Evolutionary conservation across 2,113 vertebrate genomes (phyloP), one percentile per base, ranked within the genome.

Genomic region (Oncorhynchus keta): DNA sequence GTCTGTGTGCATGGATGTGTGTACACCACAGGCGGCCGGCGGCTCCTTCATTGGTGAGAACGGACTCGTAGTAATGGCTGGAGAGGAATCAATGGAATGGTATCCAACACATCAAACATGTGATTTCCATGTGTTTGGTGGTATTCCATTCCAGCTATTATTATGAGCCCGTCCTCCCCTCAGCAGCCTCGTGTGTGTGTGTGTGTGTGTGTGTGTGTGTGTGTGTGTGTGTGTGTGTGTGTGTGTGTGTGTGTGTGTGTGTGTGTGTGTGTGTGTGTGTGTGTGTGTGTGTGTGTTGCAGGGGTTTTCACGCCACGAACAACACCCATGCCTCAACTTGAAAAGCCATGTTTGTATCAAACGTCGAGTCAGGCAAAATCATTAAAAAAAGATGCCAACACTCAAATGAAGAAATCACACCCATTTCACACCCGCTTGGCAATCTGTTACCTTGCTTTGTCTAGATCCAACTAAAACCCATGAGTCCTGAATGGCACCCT

Each of bases 401-500:
- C 73, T n/a, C 35, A 66, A 69, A 76, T 70, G 0, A 72, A 71
- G 68, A 83, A 65, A 71, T 80, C 48, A 35, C 55, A n/a, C 64
- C 26, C 71, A 80, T 79, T 20, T 80, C 48, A 35, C 55, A 22
- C 64, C 26, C 67, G 80, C 77, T 20, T 65, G 81, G 78, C 69
- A 67, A 51, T 55, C 24, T 67, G 22, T 68, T 59, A 35, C 30
- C 30, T 39, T 62, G n/a, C 2, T 48, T 74, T 26, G 12, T 9
- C 11, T 62, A 7, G 39, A 45, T 45, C 39, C 39, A 45, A 45
- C 39, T 45, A 45, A 45, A 11, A 45, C 39, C 9, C 2, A 3
- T 35, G 9, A 45, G 18, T 65, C 45, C 45, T 13, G 16, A 55
- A 18, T 55, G 16, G 14, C 14, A 18, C 51, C 51, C 49, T 51